phyloP scores from a whole-genome alignment of 2,888 invertebrate species.

The Horisme vitalbata region DNA sequence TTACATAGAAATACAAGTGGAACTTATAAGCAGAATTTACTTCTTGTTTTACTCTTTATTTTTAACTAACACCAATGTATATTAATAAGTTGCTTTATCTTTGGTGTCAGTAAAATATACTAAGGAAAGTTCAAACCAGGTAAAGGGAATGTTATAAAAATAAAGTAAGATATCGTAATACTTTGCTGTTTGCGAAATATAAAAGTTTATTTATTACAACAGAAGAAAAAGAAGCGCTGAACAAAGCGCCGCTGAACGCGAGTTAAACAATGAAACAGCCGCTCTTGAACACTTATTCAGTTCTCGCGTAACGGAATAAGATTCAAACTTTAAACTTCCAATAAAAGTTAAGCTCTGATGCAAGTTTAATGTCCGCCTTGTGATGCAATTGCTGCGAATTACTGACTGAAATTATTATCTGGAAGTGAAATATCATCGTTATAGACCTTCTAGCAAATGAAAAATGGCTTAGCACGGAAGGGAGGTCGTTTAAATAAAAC shows the following conservation, averaged over 20 bases:
- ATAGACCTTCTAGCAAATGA: neutral
- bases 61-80: too few species aligned
- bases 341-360: slow-evolving; percentile 68
- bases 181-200: too few species aligned
- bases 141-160: too few species aligned
- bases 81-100: too few species aligned
- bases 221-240: neutral
- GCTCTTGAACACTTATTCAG: slow-evolving; percentile 7
- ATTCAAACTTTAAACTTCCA: slow-evolving; percentile 57
- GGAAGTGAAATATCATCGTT: slow-evolving; percentile 3
- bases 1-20: too few species aligned
- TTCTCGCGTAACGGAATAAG: slow-evolving; percentile 24
- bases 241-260: neutral
- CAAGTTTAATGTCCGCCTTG: slow-evolving; percentile 69
- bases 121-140: too few species aligned
- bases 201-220: neutral
- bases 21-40: too few species aligned
- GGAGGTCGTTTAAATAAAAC: too few species aligned
- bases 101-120: too few species aligned
- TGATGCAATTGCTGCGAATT: slow-evolving; percentile 49
- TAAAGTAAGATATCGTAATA: too few species aligned
- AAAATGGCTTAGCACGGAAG: too few species aligned
- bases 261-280: slow-evolving; percentile 35
- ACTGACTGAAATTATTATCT: slow-evolving; percentile 11
- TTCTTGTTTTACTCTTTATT: too few species aligned